A percentile compares a stretch with the other conserved stretches of the same genome.
phyloP scores from a whole-genome alignment of 2,113 vertebrate species.

The Gavia stellata region DNA sequence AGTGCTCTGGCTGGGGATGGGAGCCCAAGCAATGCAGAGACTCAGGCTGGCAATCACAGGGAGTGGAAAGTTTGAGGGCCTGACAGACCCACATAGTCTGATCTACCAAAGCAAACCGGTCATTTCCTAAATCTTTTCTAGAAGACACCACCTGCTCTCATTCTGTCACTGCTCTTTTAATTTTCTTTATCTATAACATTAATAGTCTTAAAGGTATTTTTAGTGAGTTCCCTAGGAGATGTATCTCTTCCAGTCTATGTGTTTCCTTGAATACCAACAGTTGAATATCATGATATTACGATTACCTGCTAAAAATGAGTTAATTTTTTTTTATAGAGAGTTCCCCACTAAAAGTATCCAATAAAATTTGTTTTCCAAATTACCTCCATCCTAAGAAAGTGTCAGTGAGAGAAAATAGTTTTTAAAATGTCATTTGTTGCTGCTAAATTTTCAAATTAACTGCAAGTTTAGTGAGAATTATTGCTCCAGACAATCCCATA shows the following conservation, averaged over 20 bases:
- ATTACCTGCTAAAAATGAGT: slow-evolving; percentile 44
- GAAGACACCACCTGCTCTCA: neutral
- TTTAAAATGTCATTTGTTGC: slow-evolving; percentile 19
- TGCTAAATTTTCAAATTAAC: slow-evolving; percentile 41
- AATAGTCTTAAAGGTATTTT: slow-evolving; percentile 48
- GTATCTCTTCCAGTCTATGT: neutral
- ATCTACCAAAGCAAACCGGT: neutral
- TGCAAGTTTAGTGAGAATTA: slow-evolving; percentile 46
- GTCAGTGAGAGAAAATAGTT: slow-evolving; percentile 31
- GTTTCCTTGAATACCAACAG: slow-evolving; percentile 45
- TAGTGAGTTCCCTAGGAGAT: slow-evolving; percentile 51
- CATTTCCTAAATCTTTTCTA: neutral
- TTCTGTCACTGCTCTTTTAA: slow-evolving; percentile 39
- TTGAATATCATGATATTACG: slow-evolving; percentile 36
- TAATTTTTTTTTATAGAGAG: neutral
- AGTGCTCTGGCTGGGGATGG: neutral
- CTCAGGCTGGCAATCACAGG: neutral
- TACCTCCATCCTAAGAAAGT: slow-evolving; percentile 14
- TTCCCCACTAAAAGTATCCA: slow-evolving; percentile 40
- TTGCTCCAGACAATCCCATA: slow-evolving; percentile 23
- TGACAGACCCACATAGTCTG: neutral
- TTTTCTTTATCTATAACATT: slow-evolving; percentile 48
- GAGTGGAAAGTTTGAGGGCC: neutral
- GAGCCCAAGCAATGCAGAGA: neutral
- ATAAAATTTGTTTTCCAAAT: slow-evolving; percentile 41